These are phyloP conservation scores for Sebastes nivosus DNA, from an alignment of 2,797 vertebrate genomes.

Conservation along the genomic window DNA sequence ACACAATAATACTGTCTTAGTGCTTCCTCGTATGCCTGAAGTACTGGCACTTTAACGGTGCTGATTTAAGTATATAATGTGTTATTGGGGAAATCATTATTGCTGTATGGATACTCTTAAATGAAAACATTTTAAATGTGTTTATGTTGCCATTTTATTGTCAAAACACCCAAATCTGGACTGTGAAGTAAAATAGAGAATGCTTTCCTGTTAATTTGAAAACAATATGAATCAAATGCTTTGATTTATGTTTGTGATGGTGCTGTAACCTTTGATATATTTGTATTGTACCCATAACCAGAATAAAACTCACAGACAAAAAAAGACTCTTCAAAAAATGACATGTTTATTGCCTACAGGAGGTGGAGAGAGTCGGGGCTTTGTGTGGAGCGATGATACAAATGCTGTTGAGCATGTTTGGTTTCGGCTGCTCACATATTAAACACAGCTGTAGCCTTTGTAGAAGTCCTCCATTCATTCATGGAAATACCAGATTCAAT, in stretches of 20 bases:
- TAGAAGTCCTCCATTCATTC: slow-evolving; percentile 4
- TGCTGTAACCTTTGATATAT: neutral
- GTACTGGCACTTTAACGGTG: neutral
- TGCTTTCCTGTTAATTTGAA: neutral
- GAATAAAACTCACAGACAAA: slow-evolving; percentile 38
- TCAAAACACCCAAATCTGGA: neutral
- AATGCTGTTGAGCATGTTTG: slow-evolving; percentile 20
- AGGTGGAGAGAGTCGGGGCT: neutral
- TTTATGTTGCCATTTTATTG: neutral
- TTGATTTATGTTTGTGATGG: neutral
- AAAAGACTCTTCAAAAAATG: neutral
- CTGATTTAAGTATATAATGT: neutral
- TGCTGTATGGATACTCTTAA: neutral
- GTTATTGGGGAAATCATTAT: neutral
- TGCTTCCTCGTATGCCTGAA: neutral
- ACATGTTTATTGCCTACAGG: slow-evolving; percentile 58
- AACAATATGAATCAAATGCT: neutral
- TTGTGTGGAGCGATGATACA: slow-evolving; percentile 8
- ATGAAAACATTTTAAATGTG: neutral
- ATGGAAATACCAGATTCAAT: neutral
- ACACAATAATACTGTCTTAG: neutral
- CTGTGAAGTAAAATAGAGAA: neutral
- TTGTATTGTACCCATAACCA: neutral
- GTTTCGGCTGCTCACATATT: slow-evolving; percentile 21
- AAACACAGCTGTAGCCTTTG: slow-evolving; percentile 19